These are phyloP conservation scores for Tanytarsus gracilentus DNA, from an alignment of 2,888 invertebrate species.

Conservation along the genomic window DNA sequence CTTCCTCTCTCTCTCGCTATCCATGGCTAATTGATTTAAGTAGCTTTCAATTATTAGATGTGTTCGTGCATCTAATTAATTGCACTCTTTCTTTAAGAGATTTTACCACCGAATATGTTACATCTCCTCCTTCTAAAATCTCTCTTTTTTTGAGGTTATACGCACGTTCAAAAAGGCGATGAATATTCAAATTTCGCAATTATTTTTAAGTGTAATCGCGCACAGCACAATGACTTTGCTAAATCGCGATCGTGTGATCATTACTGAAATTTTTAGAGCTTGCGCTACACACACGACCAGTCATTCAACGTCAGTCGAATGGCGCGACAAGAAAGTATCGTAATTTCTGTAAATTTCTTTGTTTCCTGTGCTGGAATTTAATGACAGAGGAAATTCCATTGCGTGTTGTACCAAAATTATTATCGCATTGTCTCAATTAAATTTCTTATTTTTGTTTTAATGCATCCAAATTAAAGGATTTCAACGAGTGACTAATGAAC, in stretches of 20 bases:
- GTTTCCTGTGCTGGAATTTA: conserved; percentile 13
- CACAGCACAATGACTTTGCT: neutral
- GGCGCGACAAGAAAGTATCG: neutral
- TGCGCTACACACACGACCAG: neutral
- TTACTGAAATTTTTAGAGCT: conserved; percentile 2
- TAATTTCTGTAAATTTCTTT: conserved; percentile 20
- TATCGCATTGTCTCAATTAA: neutral
- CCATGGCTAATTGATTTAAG: neutral
- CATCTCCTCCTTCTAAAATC: neutral
- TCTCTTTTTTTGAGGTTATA: too few species aligned
- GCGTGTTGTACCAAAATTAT: conserved; percentile 15
- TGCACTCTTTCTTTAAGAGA: neutral
- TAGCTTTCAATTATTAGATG: conserved; percentile 1
- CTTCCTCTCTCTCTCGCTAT: neutral
- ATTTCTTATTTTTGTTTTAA: neutral
- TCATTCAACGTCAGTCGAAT: neutral
- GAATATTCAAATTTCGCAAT: conserved; percentile 6
- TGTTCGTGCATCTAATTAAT: conserved; percentile 9
- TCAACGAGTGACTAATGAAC: neutral
- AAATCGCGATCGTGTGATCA: too few species aligned
- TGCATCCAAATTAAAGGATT: neutral
- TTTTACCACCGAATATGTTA: neutral
- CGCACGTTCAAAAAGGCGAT: neutral
- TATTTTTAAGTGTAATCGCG: neutral
- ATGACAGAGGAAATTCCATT: conserved; percentile 23